These are phyloP conservation scores for Leptopilina syphax DNA, from an alignment of 2,888 invertebrate species.

Conservation along the genomic window DNA sequence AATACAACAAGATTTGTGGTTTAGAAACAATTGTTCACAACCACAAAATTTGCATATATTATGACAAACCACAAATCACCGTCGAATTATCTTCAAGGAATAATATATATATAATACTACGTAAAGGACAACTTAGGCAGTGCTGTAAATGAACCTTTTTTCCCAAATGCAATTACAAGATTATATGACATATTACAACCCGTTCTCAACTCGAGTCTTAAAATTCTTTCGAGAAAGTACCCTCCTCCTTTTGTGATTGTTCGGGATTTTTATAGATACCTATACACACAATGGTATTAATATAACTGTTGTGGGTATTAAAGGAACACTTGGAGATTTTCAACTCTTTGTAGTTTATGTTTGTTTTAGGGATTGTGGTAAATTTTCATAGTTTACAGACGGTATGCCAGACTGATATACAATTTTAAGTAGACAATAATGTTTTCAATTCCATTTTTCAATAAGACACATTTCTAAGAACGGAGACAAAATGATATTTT, in stretches of 20 bases:
- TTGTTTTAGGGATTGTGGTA: too few relatives aligned
- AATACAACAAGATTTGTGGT: constrained; percentile 12
- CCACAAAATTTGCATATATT: not conserved
- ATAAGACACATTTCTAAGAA: too few relatives aligned
- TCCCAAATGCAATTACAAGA: not conserved
- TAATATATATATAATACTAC: too few relatives aligned
- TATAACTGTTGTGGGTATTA: too few relatives aligned
- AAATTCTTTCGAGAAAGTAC: not conserved
- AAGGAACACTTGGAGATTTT: too few relatives aligned
- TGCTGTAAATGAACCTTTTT: not conserved
- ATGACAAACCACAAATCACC: not conserved
- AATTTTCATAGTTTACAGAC: too few relatives aligned
- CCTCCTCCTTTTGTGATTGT: not conserved
- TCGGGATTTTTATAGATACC: not conserved
- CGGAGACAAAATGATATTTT: too few relatives aligned
- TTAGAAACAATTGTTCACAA: not conserved
- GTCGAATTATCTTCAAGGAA: not conserved
- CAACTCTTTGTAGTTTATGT: too few relatives aligned
- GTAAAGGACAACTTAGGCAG: not conserved
- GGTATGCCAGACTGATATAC: not conserved
- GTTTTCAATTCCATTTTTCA: too few relatives aligned
- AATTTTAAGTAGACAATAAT: too few relatives aligned
- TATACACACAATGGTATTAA: not conserved
- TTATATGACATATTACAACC: not conserved
- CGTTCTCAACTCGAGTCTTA: not conserved